Evolutionary conservation across 2,888 invertebrate genomes (phyloP), one percentile per base, ranked within the genome.

Genomic region (Suillia variegata): DNA sequence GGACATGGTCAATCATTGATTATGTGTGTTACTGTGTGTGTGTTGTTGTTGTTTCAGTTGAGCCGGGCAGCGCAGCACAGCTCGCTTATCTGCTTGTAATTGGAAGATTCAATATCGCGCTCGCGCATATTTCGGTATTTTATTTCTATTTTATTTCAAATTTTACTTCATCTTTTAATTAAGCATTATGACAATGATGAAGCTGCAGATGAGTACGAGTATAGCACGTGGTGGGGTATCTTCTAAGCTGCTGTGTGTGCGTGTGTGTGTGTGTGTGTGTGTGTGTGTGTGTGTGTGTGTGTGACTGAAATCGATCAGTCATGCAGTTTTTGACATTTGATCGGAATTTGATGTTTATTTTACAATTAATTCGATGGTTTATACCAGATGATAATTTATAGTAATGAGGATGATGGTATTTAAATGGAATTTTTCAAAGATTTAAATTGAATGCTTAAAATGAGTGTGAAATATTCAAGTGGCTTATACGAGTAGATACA

Each of bases 301-400:
- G 13, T n/a, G 38, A n/a, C 38, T n/a, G n/a, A 4, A 38, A 20
- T 45, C 51, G 56, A 64, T 64, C 64, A 61, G 49, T 64, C 64
- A 64, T 62, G 58, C 54, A 58, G 51, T 58, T 62, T 64, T 61
- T 64, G 64, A 64, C 62, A 64, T 62, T 62, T 64, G 60, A 62
- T 60, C 60, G 58, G 18, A 18, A 20, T 45, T 45, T 5, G 20
- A 45, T 45, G 17, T 18, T 45, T 38, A 4, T 38, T 13, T 13
- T 38, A 4, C 38, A 38, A 38, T 12, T 31, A 12, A n/a, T n/a
- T n/a, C n/a, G n/a, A 26, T 26, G 26, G 26, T 26, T 26, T 26
- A 5, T 26, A n/a, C n/a, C n/a, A n/a, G n/a, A n/a, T n/a, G n/a
- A n/a, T n/a, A n/a, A n/a, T n/a, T n/a, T n/a, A n/a, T n/a, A n/a